phyloP scores from a whole-genome alignment of 2,113 vertebrate species.

The Benitochromis conjunctus region DNA sequence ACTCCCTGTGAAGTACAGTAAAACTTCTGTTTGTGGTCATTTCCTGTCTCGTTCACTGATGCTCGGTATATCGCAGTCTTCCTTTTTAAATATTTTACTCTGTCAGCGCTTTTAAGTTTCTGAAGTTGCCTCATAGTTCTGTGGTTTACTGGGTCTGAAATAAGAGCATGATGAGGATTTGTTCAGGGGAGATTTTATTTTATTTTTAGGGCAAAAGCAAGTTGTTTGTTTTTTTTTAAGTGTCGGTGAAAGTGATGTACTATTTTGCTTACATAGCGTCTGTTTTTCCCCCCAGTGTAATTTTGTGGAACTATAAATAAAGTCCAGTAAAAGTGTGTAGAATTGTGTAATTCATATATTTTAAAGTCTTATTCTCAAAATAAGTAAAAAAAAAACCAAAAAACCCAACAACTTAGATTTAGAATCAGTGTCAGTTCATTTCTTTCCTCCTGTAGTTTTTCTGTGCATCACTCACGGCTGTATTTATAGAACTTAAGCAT shows the following conservation, averaged over 20 bases:
- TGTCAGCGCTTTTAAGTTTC: background rate
- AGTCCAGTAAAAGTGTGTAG: background rate
- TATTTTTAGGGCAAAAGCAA: background rate
- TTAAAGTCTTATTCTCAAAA: background rate
- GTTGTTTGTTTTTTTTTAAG: background rate
- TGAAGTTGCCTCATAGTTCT: background rate
- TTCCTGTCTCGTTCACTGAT: background rate
- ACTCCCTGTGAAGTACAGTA: background rate
- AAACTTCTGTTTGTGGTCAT: background rate
- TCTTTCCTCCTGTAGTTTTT: fast-evolving
- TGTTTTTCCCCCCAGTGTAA: background rate
- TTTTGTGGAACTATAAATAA: background rate
- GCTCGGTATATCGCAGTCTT: background rate
- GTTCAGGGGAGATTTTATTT: background rate
- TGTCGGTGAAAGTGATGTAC: background rate
- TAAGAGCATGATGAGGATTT: background rate
- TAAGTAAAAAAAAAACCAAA: background rate
- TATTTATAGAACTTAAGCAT: background rate
- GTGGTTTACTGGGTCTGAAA: background rate
- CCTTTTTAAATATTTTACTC: background rate
- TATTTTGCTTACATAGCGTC: background rate
- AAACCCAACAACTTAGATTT: background rate
- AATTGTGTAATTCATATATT: background rate
- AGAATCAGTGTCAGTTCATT: background rate
- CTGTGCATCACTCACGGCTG: background rate